These are phyloP conservation scores for Gari tellinella DNA, from an alignment of 2,888 invertebrate species.

Conservation along the genomic window DNA sequence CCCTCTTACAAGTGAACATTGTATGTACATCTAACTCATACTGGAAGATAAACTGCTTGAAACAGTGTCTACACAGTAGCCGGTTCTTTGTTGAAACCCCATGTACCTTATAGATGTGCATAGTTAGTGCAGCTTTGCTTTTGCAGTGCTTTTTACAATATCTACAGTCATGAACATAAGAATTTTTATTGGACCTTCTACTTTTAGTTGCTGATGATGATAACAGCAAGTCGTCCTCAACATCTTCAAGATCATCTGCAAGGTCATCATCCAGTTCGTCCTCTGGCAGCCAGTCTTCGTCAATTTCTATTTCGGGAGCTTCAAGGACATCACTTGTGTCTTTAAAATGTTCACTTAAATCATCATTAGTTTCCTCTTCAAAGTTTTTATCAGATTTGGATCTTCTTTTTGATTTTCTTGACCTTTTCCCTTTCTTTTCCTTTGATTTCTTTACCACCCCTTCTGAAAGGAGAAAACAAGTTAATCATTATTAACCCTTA, in stretches of 20 bases:
- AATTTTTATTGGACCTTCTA: neutral
- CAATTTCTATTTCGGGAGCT: too few species aligned
- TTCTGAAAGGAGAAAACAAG: too few species aligned
- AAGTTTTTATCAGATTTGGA: too few species aligned
- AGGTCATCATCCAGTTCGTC: neutral
- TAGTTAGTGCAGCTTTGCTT: slow-evolving; percentile 35
- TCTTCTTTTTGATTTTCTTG: too few species aligned
- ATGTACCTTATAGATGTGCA: slow-evolving; percentile 35
- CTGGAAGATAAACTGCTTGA: slow-evolving; percentile 32
- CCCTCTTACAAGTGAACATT: slow-evolving; percentile 30
- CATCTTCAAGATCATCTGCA: slow-evolving; percentile 13
- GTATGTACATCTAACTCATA: slow-evolving; percentile 38
- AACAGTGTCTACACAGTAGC: slow-evolving; percentile 34
- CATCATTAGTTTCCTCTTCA: too few species aligned
- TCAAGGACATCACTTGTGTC: too few species aligned
- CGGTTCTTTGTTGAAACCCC: slow-evolving; percentile 7
- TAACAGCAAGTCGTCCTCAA: slow-evolving; percentile 9
- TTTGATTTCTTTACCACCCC: too few species aligned
- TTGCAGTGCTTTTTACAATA: slow-evolving; percentile 26
- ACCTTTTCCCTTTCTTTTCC: too few species aligned
- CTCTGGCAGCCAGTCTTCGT: neutral
- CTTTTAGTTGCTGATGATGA: too few species aligned
- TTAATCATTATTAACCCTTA: too few species aligned
- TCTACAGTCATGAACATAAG: slow-evolving; percentile 9
- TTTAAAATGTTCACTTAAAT: too few species aligned